Evolutionary conservation across 2,888 invertebrate species (phyloP).

Genomic region (Stenodema calcarata): DNA sequence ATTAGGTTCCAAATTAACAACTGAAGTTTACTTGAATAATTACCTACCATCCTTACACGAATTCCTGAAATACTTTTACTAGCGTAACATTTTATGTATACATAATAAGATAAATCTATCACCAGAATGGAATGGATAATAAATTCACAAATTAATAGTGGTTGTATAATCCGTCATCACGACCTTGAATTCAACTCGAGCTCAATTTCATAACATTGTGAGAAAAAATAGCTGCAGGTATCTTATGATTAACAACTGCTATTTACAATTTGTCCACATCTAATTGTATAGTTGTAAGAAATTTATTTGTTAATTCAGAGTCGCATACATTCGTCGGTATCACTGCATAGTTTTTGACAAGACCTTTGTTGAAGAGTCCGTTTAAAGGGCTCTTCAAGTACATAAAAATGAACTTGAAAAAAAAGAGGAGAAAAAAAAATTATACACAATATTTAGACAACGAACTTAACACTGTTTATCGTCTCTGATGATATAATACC

Average conservation of each 20-base stretch:
- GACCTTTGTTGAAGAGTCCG: not conserved
- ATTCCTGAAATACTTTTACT: too few relatives aligned
- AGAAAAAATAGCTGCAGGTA: not conserved
- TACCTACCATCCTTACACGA: too few relatives aligned
- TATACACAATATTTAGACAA: not conserved
- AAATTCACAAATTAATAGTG: too few relatives aligned
- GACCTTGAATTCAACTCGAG: too few relatives aligned
- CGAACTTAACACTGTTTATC: not conserved
- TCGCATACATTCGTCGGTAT: not conserved
- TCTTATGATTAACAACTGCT: not conserved
- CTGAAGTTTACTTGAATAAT: too few relatives aligned
- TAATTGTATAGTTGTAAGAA: not conserved
- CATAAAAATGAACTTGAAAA: not conserved
- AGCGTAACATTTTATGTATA: too few relatives aligned
- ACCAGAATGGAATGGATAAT: too few relatives aligned
- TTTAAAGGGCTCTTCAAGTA: too few relatives aligned
- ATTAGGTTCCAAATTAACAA: too few relatives aligned
- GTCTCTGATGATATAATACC: not conserved
- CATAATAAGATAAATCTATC: too few relatives aligned
- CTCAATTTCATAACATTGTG: not conserved
- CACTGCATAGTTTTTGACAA: constrained; percentile 32
- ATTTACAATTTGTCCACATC: constrained; percentile 19
- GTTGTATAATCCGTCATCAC: too few relatives aligned
- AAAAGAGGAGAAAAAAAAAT: too few relatives aligned
- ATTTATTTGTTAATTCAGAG: not conserved